phyloP scores from a whole-genome alignment of 2,113 vertebrate genomes.

The Misgurnus mizolepis region DNA sequence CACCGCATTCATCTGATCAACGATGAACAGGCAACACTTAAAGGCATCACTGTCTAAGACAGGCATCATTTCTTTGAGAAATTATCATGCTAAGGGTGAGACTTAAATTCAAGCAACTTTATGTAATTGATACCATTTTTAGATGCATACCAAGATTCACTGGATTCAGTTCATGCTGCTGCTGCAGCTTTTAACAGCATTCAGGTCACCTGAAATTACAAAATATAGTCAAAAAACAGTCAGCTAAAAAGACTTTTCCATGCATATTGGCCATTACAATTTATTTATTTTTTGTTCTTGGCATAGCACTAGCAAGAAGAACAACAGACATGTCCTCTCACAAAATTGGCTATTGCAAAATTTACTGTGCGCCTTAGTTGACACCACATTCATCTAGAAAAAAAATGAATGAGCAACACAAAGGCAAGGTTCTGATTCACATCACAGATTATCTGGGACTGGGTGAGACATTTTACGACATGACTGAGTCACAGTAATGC shows the following conservation, averaged over 20 bases:
- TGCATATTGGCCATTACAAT: background rate
- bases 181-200: background rate
- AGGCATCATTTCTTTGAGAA: no score
- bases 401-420: conserved; percentile 40
- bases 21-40: conserved; percentile 50
- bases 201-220: conserved; percentile 1
- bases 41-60: conserved; percentile 11
- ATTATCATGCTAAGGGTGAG: background rate
- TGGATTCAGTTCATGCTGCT: background rate
- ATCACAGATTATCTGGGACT: no score
- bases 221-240: background rate
- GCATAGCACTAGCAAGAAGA: conserved; percentile 4
- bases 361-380: conserved; percentile 19
- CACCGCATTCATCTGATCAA: conserved; percentile 39
- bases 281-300: background rate
- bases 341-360: background rate
- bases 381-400: conserved; percentile 24
- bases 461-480: no score
- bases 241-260: background rate
- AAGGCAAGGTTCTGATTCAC: conserved; percentile 27
- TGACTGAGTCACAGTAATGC: no score
- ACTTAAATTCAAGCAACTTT: background rate
- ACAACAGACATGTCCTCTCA: background rate
- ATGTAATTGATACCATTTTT: background rate
- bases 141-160: background rate